Evolutionary conservation across 2,113 vertebrate genomes (phyloP), one percentile per base, ranked within the genome.

Genomic region (Jaculus jaculus): DNA sequence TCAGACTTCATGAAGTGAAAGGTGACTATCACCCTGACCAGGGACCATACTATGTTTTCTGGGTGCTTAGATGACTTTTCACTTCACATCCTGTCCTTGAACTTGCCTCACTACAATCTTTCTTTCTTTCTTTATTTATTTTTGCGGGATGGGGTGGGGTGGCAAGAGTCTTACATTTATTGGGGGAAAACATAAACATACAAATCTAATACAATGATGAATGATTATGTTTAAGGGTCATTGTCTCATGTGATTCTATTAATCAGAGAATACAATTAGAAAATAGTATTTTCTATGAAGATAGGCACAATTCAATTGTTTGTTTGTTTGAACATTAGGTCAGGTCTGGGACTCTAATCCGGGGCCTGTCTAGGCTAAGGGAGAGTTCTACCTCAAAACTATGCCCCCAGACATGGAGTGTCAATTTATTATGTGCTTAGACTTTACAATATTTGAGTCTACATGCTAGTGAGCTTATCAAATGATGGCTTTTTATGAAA

Each of bases 1-100:
- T 2, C 23, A 26, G 5, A 37, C 23, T 13, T 80, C 37, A 15
- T 18, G n/a, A 37, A 15, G 12, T 34, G 58, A 61, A 5, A 61
- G 4, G n/a, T 16, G n/a, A 2, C 2, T 61, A 7, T 7, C 1
- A 26, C n/a, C 23, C 2, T 17, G 58, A 81, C 4, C n/a, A 23
- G 26, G 7, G 65, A 8, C 65, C 26, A 28, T 66, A 66, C 7
- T 47, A 8, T 47, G 42, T 8, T 47, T 47, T 47, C 42, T 47
- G 42, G 42, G 42, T 47, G 42, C 42, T 6, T 47, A 47, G 42
- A 47, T 47, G 8, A 47, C 5, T 47, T 6, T 47, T 47, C 42
- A 47, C 42, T 47, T 47, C 8, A 47, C 42, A 6, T 47, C 42
- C 42, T 47, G 42, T 47, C 42, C 42, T 47, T 47, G 42, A 47